Conservation (phyloP, 1,140 invertebrate species). For the Dufourea novaeangliae region DNA sequence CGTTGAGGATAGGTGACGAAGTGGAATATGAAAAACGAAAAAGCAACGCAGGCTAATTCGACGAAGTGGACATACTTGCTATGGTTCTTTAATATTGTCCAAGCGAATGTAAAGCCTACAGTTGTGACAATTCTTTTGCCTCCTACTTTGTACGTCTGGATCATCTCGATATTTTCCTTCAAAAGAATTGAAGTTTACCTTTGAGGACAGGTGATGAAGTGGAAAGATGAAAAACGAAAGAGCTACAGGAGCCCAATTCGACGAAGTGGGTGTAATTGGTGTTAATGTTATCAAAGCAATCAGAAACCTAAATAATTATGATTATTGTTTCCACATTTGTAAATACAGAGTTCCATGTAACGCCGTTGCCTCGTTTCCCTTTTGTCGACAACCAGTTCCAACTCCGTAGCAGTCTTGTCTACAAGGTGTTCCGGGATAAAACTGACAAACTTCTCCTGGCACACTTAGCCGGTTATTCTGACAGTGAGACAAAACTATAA, state of each 20-base stretch:
- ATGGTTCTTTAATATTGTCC: slow-evolving; percentile 35
- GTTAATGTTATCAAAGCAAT: slow-evolving; percentile 41
- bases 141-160: slow-evolving; percentile 49
- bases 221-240: background rate
- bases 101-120: too few species aligned
- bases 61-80: background rate
- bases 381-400: slow-evolving; percentile 31
- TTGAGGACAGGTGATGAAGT: too few species aligned
- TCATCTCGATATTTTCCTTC: slow-evolving; percentile 35
- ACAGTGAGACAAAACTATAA: too few species aligned
- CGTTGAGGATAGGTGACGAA: too few species aligned
- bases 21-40: background rate
- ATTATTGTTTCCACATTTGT: slow-evolving; percentile 30
- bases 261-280: background rate
- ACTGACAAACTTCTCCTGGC: background rate
- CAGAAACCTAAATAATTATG: slow-evolving; percentile 40
- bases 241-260: slow-evolving; percentile 2
- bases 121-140: too few species aligned
- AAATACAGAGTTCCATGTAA: slow-evolving; percentile 24
- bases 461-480: background rate
- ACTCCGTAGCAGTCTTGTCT: background rate
- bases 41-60: slow-evolving; percentile 2
- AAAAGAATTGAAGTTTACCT: background rate
- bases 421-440: background rate
- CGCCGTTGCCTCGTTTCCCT: slow-evolving; percentile 7